These are phyloP conservation scores for Taenaris catops DNA, from an alignment of 2,888 invertebrate genomes.

Conservation along the genomic window DNA sequence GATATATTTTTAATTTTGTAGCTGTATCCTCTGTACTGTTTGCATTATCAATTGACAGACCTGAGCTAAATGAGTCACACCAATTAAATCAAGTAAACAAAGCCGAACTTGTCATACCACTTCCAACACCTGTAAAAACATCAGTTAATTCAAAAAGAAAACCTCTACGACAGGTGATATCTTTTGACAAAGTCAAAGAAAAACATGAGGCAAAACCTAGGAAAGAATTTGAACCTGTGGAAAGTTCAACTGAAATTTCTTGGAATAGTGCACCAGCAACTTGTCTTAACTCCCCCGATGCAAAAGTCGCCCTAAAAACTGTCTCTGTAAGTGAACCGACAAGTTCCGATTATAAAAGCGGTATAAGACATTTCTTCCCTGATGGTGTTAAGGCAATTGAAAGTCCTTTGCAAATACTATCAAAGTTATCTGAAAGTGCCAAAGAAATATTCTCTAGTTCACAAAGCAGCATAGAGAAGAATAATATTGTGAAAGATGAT, in stretches of 20 bases:
- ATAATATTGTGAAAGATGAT: constrained; percentile 55
- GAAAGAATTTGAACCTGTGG: constrained; percentile 31
- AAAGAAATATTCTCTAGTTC: constrained; percentile 74
- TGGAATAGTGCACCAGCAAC: constrained; percentile 82
- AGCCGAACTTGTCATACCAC: constrained; percentile 85
- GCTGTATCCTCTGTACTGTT: constrained; percentile 94
- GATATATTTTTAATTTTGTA: constrained; percentile 49
- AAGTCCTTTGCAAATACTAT: constrained; percentile 66
- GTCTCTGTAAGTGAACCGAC: constrained; percentile 65
- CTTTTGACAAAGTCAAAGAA: constrained; percentile 66
- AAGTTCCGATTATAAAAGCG: constrained; percentile 60
- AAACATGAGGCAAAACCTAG: constrained; percentile 34
- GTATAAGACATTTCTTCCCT: constrained; percentile 66
- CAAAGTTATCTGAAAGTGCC: constrained; percentile 68
- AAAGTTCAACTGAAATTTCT: constrained; percentile 35
- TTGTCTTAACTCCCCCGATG: constrained; percentile 81
- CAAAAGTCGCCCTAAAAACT: constrained; percentile 43
- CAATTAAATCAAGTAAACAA: constrained; percentile 64
- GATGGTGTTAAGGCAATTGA: constrained; percentile 67
- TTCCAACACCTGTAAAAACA: constrained; percentile 81
- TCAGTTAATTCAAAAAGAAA: constrained; percentile 57
- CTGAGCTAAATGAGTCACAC: constrained; percentile 85
- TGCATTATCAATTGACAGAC: constrained; percentile 94
- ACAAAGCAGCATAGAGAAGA: constrained; percentile 58
- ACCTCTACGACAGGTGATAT: constrained; percentile 70